A percentile compares a stretch with the other conserved stretches of the same genome.
phyloP scores from a whole-genome alignment of 2,797 vertebrate genomes.

The Sebastolobus altivelis region DNA sequence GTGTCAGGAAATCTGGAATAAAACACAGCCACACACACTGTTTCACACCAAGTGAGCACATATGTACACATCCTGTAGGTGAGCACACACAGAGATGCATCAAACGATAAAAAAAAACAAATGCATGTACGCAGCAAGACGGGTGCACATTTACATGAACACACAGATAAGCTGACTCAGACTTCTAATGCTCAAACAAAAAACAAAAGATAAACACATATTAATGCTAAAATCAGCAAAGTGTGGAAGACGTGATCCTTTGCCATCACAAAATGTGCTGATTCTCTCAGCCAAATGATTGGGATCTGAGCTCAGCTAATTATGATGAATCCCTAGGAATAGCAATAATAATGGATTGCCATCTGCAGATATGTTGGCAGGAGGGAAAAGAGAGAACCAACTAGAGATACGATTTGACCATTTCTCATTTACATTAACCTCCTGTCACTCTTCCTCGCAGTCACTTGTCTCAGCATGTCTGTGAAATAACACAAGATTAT shows the following conservation, averaged over 20 bases:
- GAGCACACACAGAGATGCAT: background rate
- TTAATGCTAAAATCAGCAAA: constrained; percentile 39
- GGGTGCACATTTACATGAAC: background rate
- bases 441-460: constrained; percentile 38
- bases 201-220: constrained; percentile 28
- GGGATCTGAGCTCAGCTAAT: constrained; percentile 69
- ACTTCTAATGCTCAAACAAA: constrained; percentile 3
- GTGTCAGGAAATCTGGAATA: constrained; percentile 22
- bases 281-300: constrained; percentile 60
- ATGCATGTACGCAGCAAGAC: background rate
- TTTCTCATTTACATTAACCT: constrained; percentile 70
- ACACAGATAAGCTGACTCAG: constrained; percentile 7
- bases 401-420: constrained; percentile 40
- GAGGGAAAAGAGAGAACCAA: constrained; percentile 6
- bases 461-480: constrained; percentile 55
- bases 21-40: constrained; percentile 1
- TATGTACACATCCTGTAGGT: background rate
- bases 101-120: background rate
- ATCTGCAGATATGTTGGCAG: constrained; percentile 55
- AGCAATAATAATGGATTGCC: constrained; percentile 55
- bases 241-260: constrained; percentile 47
- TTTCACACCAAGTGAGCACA: constrained; percentile 3
- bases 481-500: constrained; percentile 51
- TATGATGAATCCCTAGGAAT: constrained; percentile 67
- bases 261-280: constrained; percentile 55